A percentile compares a stretch with the other conserved stretches of the same genome.
These are phyloP conservation scores for Nomada fabriciana DNA, from an alignment of 2,888 invertebrate genomes.

Conservation along the genomic window DNA sequence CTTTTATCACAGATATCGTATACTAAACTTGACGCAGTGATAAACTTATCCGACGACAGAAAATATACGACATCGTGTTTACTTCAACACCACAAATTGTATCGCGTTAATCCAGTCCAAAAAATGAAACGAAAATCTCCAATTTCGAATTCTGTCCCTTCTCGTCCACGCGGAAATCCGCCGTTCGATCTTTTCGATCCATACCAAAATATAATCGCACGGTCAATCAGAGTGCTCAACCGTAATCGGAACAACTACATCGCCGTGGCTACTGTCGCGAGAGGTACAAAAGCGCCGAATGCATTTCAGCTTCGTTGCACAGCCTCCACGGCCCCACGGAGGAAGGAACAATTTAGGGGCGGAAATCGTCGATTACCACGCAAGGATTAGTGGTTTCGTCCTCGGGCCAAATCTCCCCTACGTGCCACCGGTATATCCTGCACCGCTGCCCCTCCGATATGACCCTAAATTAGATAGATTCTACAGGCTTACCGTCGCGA, in stretches of 20 bases:
- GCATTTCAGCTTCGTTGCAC: constrained; percentile 55
- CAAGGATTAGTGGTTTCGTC: constrained; percentile 77
- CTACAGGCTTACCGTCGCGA: constrained; percentile 61
- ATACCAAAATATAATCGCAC: neutral
- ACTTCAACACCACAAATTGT: no score
- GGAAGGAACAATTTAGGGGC: constrained; percentile 69
- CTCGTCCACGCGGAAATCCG: neutral
- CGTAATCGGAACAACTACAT: constrained; percentile 72
- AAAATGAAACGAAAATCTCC: no score
- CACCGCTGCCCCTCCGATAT: constrained; percentile 56
- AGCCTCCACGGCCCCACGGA: constrained; percentile 26
- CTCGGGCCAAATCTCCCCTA: constrained; percentile 69
- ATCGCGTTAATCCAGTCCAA: no score
- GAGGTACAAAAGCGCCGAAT: constrained; percentile 64
- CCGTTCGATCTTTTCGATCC: no score
- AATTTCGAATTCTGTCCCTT: no score
- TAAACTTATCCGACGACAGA: no score
- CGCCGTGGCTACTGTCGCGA: constrained; percentile 29
- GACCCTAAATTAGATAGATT: constrained; percentile 70
- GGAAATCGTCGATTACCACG: constrained; percentile 79
- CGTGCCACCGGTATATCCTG: constrained; percentile 63
- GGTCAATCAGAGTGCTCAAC: neutral
- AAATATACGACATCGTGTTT: no score
- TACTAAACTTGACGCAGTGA: no score
- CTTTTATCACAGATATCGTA: no score